These are phyloP conservation scores for Clupea harengus DNA, from an alignment of 2,113 vertebrate species.

Conservation along the genomic window DNA sequence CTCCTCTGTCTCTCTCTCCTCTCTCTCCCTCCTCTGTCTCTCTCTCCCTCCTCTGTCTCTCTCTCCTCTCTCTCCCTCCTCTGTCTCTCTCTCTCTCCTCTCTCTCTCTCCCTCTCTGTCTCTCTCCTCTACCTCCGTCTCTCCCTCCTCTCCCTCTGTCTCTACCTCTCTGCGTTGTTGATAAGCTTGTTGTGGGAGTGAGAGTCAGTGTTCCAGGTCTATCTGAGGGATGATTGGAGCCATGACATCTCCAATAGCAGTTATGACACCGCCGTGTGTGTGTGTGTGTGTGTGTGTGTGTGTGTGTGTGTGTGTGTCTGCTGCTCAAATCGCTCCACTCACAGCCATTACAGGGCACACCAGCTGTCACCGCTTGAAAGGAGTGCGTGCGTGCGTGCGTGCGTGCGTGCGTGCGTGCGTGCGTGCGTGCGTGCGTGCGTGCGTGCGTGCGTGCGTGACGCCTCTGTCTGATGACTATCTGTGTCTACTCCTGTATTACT, in stretches of 20 bases:
- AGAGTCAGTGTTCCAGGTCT: not conserved
- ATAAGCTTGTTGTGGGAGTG: not conserved
- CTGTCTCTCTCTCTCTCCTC: too few species aligned
- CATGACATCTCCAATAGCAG: not conserved
- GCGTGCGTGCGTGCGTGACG: slow-evolving; percentile 11
- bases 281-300: not conserved
- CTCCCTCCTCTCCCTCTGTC: too few species aligned
- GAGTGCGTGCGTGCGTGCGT: not conserved
- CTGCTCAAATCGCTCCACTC: not conserved
- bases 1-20: too few species aligned
- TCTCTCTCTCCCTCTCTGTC: too few species aligned
- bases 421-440: slow-evolving; percentile 18
- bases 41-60: too few species aligned
- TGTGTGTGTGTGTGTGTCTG: not conserved
- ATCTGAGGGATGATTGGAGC: not conserved
- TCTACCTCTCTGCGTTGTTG: too few species aligned
- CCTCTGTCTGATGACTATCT: too few species aligned
- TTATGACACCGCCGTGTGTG: not conserved
- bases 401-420: not conserved
- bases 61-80: too few species aligned
- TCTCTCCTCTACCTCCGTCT: too few species aligned
- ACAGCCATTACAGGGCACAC: not conserved
- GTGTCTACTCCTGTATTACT: not conserved
- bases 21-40: too few species aligned
- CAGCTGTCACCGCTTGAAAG: not conserved